Base-by-base conservation (phyloP, 2,888 invertebrate genomes). In the Salpingus planirostris region DNA sequence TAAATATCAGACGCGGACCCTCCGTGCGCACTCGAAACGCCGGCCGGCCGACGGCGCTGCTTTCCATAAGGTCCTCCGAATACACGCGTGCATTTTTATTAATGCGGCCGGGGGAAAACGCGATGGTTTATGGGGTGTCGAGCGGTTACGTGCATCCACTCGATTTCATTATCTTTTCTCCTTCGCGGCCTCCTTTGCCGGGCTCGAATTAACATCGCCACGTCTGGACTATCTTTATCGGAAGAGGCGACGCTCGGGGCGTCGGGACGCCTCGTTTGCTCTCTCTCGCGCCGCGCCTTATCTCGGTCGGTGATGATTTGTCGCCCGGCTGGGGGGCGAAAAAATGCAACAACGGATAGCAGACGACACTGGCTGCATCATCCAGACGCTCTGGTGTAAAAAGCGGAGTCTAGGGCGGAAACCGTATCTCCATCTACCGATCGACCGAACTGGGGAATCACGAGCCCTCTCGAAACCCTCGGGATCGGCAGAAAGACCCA, bases 71-170 rank as follows among this genome's bases (percentile, higher is more conserved):
- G n/a, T n/a, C n/a, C n/a, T n/a, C n/a, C n/a, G n/a, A n/a, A n/a
- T n/a, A n/a, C n/a, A n/a, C n/a, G n/a, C n/a, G n/a, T n/a, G n/a
- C 52, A 53, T 60, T 60, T 59, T 60, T 57, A 59, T 56, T 55
- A 53, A 45, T 43, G 36, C 8, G 6, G 18, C 8, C 38, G 40
- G 44, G 30, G 27, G n/a, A n/a, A n/a, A n/a, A n/a, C n/a, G n/a
- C 27, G 44, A 45, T 49, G 54, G 47, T 55, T 57, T 55, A 57
- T 59, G 55, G 54, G 52, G 59, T 59, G 61, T 49, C 48, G 57
- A 61, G 50, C 38, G 46, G 46, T 55, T 54, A 52, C 44, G 46
- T 48, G 44, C 46, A 46, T 50, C 45, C 50, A 39, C 45, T 44
- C 41, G 43, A 42, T 44, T 47, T 48, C 43, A 47, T 52, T 53